These are phyloP conservation scores for Musca vetustissima DNA, from an alignment of 1,140 invertebrate species.

Conservation along the genomic window DNA sequence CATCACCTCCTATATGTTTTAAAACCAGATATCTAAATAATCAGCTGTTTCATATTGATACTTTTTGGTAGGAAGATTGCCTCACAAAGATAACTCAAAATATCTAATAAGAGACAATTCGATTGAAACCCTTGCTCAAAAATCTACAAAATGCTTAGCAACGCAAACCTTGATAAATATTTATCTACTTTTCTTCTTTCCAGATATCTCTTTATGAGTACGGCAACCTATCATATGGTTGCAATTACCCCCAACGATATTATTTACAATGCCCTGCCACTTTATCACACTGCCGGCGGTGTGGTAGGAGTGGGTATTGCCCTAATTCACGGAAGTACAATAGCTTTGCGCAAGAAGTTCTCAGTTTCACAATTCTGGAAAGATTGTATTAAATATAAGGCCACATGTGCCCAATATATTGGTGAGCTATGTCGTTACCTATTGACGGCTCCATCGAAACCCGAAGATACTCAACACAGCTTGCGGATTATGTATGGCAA, in stretches of 20 bases:
- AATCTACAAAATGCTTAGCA: no score
- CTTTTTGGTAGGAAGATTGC: no score
- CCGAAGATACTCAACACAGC: slow-evolving; percentile 73
- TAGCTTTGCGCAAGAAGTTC: slow-evolving; percentile 86
- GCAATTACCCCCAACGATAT: slow-evolving; percentile 67
- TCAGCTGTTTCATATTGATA: no score
- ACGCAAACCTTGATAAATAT: no score
- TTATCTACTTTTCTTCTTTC: neutral
- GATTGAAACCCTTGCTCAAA: no score
- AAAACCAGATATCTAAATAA: no score
- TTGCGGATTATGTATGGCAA: slow-evolving; percentile 90
- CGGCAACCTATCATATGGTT: slow-evolving; percentile 62
- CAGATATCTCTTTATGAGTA: slow-evolving; percentile 68
- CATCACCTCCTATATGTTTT: no score
- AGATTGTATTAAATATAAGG: slow-evolving; percentile 86
- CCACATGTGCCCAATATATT: slow-evolving; percentile 95
- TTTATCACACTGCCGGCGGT: slow-evolving; percentile 89
- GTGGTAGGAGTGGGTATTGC: slow-evolving; percentile 69
- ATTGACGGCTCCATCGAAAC: slow-evolving; percentile 70
- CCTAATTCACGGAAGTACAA: slow-evolving; percentile 73
- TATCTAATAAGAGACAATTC: no score
- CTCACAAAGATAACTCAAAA: no score
- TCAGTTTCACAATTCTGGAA: slow-evolving; percentile 93
- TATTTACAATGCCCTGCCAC: slow-evolving; percentile 85
- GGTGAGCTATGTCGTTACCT: slow-evolving; percentile 97